Conservation (phyloP, 2,113 vertebrate species). For the Xerus inauris region DNA sequence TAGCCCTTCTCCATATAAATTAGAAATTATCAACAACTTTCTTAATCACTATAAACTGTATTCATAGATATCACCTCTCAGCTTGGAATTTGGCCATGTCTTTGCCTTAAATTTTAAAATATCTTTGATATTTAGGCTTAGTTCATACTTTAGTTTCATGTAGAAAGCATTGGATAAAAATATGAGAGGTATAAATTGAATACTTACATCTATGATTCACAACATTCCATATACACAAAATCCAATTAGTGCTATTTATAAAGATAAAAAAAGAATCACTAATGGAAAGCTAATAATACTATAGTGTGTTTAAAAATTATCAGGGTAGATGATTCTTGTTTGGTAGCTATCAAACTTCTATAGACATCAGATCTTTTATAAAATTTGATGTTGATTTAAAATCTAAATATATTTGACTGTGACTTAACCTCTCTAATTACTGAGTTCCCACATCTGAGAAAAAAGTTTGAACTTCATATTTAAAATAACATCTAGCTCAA, state of each 20-base stretch:
- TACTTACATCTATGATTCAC: conserved; percentile 72
- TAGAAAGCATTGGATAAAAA: conserved; percentile 81
- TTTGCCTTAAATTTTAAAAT: conserved; percentile 63
- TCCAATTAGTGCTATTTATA: conserved; percentile 57
- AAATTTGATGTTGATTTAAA: conserved; percentile 34
- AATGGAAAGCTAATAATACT: conserved; percentile 54
- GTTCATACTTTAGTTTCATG: conserved; percentile 69
- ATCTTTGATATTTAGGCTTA: conserved; percentile 70
- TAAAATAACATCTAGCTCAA: background rate
- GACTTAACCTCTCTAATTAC: background rate
- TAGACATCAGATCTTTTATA: background rate
- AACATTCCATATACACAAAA: conserved; percentile 60
- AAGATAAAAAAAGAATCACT: conserved; percentile 66
- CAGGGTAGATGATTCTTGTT: background rate
- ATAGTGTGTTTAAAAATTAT: background rate
- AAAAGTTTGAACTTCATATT: background rate
- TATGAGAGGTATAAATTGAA: conserved; percentile 70
- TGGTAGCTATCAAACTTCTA: background rate
- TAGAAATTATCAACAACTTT: conserved; percentile 34
- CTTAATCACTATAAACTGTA: conserved; percentile 17
- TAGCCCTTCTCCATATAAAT: conserved; percentile 44
- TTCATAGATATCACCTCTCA: conserved; percentile 32
- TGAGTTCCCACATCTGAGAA: background rate
- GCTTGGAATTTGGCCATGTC: conserved; percentile 59
- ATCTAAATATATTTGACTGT: background rate